Evolutionary conservation across 2,797 vertebrate genomes (phyloP).

Genomic region (Eleutherodactylus coqui): DNA sequence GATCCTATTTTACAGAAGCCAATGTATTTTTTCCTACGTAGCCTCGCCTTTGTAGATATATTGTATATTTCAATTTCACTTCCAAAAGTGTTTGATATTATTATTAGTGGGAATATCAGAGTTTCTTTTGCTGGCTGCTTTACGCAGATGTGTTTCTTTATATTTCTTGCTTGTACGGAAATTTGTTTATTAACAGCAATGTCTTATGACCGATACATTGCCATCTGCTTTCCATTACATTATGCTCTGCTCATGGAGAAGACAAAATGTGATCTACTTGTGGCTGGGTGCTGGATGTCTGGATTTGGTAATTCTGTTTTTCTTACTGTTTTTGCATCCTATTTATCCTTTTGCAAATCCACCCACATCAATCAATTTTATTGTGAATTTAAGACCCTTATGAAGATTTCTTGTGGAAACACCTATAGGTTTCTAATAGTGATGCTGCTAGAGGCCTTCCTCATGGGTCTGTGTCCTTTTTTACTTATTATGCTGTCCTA

Average conservation of each 20-base stretch:
- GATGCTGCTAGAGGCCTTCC: slow-evolving; percentile 30
- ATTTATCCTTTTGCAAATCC: slow-evolving; percentile 58
- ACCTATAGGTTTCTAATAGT: slow-evolving; percentile 43
- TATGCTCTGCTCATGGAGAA: slow-evolving; percentile 55
- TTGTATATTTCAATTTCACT: slow-evolving; percentile 28
- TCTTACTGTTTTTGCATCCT: slow-evolving; percentile 54
- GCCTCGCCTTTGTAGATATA: slow-evolving; percentile 59
- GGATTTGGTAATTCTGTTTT: slow-evolving; percentile 61
- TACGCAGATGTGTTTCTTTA: slow-evolving; percentile 51
- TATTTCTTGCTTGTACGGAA: slow-evolving; percentile 42
- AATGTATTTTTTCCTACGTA: slow-evolving; percentile 62
- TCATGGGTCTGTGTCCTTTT: slow-evolving; percentile 53
- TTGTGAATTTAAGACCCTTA: slow-evolving; percentile 63
- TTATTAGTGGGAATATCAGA: slow-evolving; percentile 25
- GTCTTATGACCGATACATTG: slow-evolving; percentile 54
- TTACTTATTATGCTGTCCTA: slow-evolving; percentile 58
- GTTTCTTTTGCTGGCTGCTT: slow-evolving; percentile 45
- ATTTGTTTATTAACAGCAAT: slow-evolving; percentile 41
- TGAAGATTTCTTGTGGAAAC: slow-evolving; percentile 64
- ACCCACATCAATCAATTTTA: slow-evolving; percentile 62
- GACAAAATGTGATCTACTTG: slow-evolving; percentile 36
- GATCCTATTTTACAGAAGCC: slow-evolving; percentile 19
- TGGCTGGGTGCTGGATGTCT: slow-evolving; percentile 48
- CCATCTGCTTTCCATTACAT: slow-evolving; percentile 54
- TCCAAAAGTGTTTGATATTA: slow-evolving; percentile 49